Conservation (phyloP, 1,140 invertebrate genomes). For the silkworm (Bombyx mori) region DNA sequence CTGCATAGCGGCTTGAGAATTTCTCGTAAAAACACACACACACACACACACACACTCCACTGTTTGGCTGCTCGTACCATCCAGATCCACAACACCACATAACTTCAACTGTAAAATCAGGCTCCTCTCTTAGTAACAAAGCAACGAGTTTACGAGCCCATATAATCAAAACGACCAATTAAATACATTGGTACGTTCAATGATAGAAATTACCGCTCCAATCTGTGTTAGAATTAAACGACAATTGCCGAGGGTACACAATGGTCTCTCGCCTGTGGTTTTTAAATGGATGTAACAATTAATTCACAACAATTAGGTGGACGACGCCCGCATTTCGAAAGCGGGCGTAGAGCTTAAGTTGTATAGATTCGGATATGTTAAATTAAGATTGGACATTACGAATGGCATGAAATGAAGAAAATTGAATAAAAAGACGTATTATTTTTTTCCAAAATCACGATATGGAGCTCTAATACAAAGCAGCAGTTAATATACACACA, state of each 20-base stretch:
- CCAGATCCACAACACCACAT: background rate
- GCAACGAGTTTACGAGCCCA: constrained; percentile 14
- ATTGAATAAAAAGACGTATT: too few relatives aligned
- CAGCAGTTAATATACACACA: too few relatives aligned
- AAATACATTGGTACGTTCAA: constrained; percentile 37
- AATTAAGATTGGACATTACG: too few relatives aligned
- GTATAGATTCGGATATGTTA: too few relatives aligned
- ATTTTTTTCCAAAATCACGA: too few relatives aligned
- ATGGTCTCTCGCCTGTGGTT: constrained; percentile 50
- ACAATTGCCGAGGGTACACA: constrained; percentile 49
- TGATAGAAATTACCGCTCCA: constrained; percentile 50
- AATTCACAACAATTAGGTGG: constrained; percentile 66
- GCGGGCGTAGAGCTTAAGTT: background rate
- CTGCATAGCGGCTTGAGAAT: too few relatives aligned
- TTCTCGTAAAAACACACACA: too few relatives aligned
- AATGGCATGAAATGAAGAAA: too few relatives aligned
- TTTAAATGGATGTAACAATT: constrained; percentile 70
- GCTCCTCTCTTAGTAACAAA: background rate
- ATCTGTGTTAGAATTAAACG: constrained; percentile 45
- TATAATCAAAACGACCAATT: constrained; percentile 37
- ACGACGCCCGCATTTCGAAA: constrained; percentile 62
- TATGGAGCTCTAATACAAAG: too few relatives aligned
- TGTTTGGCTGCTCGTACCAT: background rate
- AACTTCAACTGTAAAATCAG: too few relatives aligned
- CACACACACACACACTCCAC: too few relatives aligned